A percentile compares a stretch with the other conserved stretches of the same genome.
Evolutionary conservation across 2,888 invertebrate species (phyloP).

Genomic region (Spodoptera littoralis): DNA sequence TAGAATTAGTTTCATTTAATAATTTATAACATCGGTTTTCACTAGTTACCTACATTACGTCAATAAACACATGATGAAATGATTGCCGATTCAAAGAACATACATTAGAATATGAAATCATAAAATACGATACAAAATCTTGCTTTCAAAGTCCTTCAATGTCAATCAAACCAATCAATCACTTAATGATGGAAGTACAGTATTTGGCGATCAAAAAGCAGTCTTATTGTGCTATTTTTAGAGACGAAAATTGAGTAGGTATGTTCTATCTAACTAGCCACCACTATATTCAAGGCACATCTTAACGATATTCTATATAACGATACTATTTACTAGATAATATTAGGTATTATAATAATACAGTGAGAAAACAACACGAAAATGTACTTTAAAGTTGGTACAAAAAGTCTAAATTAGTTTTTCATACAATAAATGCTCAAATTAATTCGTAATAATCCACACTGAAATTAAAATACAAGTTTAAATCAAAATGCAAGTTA

Average conservation of each 20-base stretch:
- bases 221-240: conserved; percentile 35
- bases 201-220: conserved; percentile 34
- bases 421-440: no score
- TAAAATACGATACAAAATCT: conserved; percentile 1
- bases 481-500: no score
- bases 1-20: no score
- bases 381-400: conserved; percentile 2
- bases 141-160: no score
- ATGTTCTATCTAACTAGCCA: conserved; percentile 52
- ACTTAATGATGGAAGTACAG: conserved; percentile 17
- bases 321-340: conserved; percentile 3
- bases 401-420: not conserved
- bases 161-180: no score
- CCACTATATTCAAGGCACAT: conserved; percentile 66
- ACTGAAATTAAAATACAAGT: no score
- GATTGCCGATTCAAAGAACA: no score
- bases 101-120: no score
- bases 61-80: no score
- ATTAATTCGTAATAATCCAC: no score
- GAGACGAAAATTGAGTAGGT: conserved; percentile 43
- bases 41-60: no score
- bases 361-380: not conserved
- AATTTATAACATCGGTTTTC: no score
- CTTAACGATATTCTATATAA: conserved; percentile 47
- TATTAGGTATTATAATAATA: not conserved